Percentiles rank a stretch among this genome's conserved stretches.
These are phyloP conservation scores for Diadromus collaris DNA, from an alignment of 2,888 invertebrate species.

Conservation along the genomic window DNA sequence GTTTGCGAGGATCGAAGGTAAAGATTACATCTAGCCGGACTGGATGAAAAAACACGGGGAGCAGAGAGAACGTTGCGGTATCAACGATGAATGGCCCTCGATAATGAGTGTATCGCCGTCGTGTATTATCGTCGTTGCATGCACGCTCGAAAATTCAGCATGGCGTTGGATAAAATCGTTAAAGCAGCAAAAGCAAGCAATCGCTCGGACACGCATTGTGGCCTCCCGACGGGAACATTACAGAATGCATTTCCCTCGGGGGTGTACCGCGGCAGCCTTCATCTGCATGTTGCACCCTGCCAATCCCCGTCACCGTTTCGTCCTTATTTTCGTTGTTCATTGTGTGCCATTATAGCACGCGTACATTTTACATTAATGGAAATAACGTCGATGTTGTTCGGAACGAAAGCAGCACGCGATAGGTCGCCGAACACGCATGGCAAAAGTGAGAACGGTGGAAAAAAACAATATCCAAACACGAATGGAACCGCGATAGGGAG, in stretches of 20 bases:
- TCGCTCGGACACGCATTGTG: slow-evolving; percentile 44
- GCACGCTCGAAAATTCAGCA: slow-evolving; percentile 53
- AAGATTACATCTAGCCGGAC: slow-evolving; percentile 27
- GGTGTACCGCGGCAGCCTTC: slow-evolving; percentile 7
- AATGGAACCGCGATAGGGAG: slow-evolving; percentile 24
- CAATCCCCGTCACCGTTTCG: slow-evolving; percentile 18
- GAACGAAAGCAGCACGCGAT: slow-evolving; percentile 59
- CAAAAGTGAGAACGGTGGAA: slow-evolving; percentile 46
- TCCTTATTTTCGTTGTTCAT: slow-evolving; percentile 51
- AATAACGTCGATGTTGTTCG: slow-evolving; percentile 35
- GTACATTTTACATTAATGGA: slow-evolving; percentile 46
- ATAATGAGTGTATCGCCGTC: slow-evolving; percentile 54
- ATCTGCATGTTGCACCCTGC: background rate
- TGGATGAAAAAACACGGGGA: slow-evolving; percentile 28
- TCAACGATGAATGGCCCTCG: slow-evolving; percentile 49
- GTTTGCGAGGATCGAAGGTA: background rate
- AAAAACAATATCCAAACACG: slow-evolving; percentile 42
- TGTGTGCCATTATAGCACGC: slow-evolving; percentile 49
- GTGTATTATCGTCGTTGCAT: slow-evolving; percentile 50
- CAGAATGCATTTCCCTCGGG: slow-evolving; percentile 56
- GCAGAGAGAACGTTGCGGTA: slow-evolving; percentile 20
- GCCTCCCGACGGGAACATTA: slow-evolving; percentile 56
- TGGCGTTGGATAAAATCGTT: slow-evolving; percentile 53
- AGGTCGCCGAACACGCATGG: slow-evolving; percentile 53
- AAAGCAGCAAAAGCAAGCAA: slow-evolving; percentile 54